Evolutionary conservation across 2,113 vertebrate species (phyloP).

Genomic region (Pollimyrus isidori): DNA sequence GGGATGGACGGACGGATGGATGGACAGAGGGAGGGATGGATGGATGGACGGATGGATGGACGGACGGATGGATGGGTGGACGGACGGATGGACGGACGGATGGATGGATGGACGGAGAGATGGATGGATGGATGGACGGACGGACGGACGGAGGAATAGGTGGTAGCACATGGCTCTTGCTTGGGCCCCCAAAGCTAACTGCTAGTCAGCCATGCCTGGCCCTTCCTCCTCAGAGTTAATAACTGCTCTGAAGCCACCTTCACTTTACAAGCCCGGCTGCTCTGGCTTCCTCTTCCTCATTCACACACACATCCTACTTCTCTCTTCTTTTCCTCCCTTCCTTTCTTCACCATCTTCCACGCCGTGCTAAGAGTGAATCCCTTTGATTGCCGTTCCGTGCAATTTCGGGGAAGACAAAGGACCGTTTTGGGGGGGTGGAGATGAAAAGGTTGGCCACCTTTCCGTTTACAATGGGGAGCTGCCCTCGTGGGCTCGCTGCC

Average conservation of each 20-base stretch:
- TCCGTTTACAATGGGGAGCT: constrained; percentile 58
- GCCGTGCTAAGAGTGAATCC: constrained; percentile 50
- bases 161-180: constrained; percentile 7
- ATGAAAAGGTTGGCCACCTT: constrained; percentile 59
- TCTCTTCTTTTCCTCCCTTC: constrained; percentile 12
- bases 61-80: background rate
- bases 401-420: constrained; percentile 51
- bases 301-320: constrained; percentile 31
- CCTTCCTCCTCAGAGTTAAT: constrained; percentile 30
- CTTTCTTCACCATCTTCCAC: constrained; percentile 25
- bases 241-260: constrained; percentile 32
- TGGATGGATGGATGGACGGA: too few species aligned
- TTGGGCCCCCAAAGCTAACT: constrained; percentile 16
- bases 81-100: too few species aligned
- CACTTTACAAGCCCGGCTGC: constrained; percentile 38
- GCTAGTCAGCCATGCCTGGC: background rate
- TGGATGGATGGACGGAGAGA: too few species aligned
- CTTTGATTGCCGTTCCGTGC: constrained; percentile 46
- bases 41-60: background rate
- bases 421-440: constrained; percentile 32
- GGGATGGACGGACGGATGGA: too few species aligned
- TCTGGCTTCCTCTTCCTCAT: constrained; percentile 32
- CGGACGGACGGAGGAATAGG: too few species aligned
- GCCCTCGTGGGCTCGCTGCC: constrained; percentile 51
- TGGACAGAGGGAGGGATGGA: too few species aligned